These are phyloP conservation scores for Pipa parva DNA, from an alignment of 2,113 vertebrate genomes.

Conservation along the genomic window DNA sequence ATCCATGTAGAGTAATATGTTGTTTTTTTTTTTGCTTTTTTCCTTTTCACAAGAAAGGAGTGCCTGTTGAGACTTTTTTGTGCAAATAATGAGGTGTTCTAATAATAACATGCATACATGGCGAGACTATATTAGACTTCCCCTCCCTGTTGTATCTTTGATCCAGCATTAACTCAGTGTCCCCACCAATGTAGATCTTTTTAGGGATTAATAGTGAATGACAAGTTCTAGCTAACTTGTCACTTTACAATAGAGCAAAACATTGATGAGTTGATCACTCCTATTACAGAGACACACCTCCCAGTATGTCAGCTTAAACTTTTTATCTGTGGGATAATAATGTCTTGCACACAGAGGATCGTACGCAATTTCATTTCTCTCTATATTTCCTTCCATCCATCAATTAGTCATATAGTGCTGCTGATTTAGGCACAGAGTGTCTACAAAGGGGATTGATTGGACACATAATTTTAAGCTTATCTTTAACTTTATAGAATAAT, in stretches of 20 bases:
- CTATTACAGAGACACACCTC: slow-evolving; percentile 35
- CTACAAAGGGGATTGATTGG: background rate
- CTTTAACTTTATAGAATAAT: too few relatives aligned
- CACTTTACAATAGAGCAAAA: slow-evolving; percentile 36
- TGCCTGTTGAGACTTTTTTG: slow-evolving; percentile 8
- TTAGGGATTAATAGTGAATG: slow-evolving; percentile 29
- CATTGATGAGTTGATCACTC: slow-evolving; percentile 37
- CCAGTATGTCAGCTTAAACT: slow-evolving; percentile 35
- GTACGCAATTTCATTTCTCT: slow-evolving; percentile 22
- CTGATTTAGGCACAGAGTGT: background rate
- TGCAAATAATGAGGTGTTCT: slow-evolving; percentile 3
- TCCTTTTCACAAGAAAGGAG: too few relatives aligned
- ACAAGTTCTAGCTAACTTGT: slow-evolving; percentile 34
- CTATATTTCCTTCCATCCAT: slow-evolving; percentile 21
- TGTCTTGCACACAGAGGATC: slow-evolving; percentile 26
- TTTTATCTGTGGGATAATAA: slow-evolving; percentile 12
- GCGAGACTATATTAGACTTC: slow-evolving; percentile 10
- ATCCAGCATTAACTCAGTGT: slow-evolving; percentile 21
- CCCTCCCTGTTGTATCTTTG: slow-evolving; percentile 37
- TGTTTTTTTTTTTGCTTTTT: too few relatives aligned
- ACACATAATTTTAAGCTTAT: background rate
- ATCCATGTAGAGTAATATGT: too few relatives aligned
- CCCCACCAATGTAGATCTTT: slow-evolving; percentile 22
- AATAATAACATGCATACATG: too few relatives aligned
- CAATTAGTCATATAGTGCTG: background rate